These are phyloP conservation scores for Euplexia lucipara DNA, from an alignment of 2,888 invertebrate species.

Conservation along the genomic window DNA sequence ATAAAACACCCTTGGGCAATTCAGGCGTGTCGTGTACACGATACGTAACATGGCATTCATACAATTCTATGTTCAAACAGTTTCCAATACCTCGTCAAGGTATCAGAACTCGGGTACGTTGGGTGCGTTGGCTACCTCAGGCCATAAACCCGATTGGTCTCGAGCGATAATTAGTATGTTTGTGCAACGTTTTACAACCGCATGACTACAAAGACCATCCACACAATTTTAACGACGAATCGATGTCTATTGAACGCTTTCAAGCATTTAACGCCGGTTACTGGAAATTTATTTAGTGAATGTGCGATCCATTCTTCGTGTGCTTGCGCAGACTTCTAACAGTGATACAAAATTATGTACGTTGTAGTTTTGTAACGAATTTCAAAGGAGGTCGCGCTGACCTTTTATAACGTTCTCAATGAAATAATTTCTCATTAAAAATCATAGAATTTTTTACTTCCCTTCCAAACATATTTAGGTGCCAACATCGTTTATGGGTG, in stretches of 20 bases:
- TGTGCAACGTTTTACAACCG: constrained; percentile 60
- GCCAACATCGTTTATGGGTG: constrained; percentile 57
- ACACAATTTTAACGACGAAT: constrained; percentile 57
- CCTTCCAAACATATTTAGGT: constrained; percentile 46
- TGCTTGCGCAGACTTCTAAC: constrained; percentile 49
- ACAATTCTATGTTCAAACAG: constrained; percentile 37
- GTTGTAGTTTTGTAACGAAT: constrained; percentile 52
- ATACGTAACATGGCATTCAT: constrained; percentile 19
- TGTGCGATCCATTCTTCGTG: constrained; percentile 35
- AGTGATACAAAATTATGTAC: constrained; percentile 44
- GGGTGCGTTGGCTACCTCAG: constrained; percentile 33
- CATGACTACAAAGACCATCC: constrained; percentile 59
- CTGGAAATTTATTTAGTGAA: constrained; percentile 52
- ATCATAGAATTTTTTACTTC: constrained; percentile 45
- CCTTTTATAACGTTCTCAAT: constrained; percentile 47
- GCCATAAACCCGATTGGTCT: constrained; percentile 55
- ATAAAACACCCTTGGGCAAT: constrained; percentile 40
- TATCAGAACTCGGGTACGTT: constrained; percentile 40
- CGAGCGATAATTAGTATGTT: constrained; percentile 63
- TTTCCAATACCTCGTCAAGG: constrained; percentile 49
- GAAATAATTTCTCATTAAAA: constrained; percentile 47
- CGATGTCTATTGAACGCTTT: constrained; percentile 56
- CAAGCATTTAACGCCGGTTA: constrained; percentile 43
- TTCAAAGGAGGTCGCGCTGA: constrained; percentile 45
- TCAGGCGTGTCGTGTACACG: constrained; percentile 35